These are phyloP conservation scores for Acrocephalus arundinaceus DNA, from an alignment of 2,113 vertebrate genomes.

Conservation along the genomic window DNA sequence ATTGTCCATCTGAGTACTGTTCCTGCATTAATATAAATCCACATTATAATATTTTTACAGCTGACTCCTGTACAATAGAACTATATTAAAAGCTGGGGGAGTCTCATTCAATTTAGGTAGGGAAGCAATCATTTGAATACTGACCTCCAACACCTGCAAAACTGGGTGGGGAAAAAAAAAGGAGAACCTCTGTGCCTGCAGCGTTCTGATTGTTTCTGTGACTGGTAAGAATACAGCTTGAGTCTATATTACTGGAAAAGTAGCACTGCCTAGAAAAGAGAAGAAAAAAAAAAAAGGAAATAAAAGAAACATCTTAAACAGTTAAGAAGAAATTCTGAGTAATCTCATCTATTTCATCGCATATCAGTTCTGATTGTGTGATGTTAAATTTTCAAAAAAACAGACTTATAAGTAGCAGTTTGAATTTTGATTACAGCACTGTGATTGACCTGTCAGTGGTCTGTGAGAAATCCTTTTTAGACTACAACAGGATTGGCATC, in stretches of 20 bases:
- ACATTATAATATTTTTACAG: neutral
- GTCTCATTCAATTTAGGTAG: neutral
- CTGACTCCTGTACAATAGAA: neutral
- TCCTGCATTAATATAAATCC: neutral
- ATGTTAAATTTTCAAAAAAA: neutral
- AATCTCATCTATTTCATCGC: neutral
- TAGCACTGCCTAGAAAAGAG: neutral
- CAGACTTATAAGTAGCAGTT: neutral
- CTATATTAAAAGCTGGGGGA: neutral
- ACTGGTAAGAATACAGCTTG: neutral
- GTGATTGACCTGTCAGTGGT: neutral
- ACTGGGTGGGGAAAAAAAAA: neutral
- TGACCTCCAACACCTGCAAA: neutral
- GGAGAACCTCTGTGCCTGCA: neutral
- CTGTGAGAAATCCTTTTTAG: neutral
- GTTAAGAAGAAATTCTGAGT: neutral
- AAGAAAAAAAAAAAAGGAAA: rapidly evolving
- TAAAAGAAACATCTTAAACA: neutral
- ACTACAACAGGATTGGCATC: neutral
- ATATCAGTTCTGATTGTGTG: neutral
- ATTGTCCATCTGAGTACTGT: neutral
- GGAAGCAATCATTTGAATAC: neutral
- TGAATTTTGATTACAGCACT: neutral
- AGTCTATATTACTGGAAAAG: neutral
- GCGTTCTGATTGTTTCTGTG: neutral